Percentiles rank a stretch among this genome's conserved stretches.
Conservation (phyloP, 2,113 vertebrate species). For the Hemiscyllium ocellatum region DNA sequence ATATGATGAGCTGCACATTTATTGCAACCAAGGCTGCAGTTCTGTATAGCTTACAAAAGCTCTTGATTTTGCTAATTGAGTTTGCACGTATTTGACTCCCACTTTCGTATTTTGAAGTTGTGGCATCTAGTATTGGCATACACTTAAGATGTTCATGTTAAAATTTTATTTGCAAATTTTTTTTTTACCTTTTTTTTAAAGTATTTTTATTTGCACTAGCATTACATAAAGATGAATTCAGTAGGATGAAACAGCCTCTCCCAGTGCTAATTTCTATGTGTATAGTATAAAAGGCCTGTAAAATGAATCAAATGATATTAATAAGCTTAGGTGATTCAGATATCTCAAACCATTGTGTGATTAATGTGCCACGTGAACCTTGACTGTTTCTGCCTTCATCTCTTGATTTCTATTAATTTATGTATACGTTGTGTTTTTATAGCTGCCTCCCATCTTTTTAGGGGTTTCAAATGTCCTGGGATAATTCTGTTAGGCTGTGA, state of each 20-base stretch:
- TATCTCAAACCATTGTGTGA: neutral
- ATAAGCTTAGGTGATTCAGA: neutral
- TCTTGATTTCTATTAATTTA: neutral
- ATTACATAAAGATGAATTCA: neutral
- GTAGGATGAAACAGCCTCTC: neutral
- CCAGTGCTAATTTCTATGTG: neutral
- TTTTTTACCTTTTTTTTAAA: neutral
- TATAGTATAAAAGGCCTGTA: slow-evolving; percentile 10
- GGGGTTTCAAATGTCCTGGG: neutral
- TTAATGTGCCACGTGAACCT: slow-evolving; percentile 1
- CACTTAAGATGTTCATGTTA: neutral
- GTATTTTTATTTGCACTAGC: neutral
- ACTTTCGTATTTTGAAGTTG: neutral
- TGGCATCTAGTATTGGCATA: neutral
- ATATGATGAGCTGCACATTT: neutral
- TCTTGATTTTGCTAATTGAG: neutral
- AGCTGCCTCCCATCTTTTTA: neutral
- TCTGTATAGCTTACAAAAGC: neutral
- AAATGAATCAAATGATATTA: neutral
- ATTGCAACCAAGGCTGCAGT: neutral
- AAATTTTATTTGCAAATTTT: neutral
- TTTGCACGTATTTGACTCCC: neutral
- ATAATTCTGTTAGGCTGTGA: neutral
- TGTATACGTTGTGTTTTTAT: slow-evolving; percentile 8
- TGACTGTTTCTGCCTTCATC: neutral